These are phyloP conservation scores for Xyrichtys novacula DNA, from an alignment of 2,797 vertebrate genomes.

Conservation along the genomic window DNA sequence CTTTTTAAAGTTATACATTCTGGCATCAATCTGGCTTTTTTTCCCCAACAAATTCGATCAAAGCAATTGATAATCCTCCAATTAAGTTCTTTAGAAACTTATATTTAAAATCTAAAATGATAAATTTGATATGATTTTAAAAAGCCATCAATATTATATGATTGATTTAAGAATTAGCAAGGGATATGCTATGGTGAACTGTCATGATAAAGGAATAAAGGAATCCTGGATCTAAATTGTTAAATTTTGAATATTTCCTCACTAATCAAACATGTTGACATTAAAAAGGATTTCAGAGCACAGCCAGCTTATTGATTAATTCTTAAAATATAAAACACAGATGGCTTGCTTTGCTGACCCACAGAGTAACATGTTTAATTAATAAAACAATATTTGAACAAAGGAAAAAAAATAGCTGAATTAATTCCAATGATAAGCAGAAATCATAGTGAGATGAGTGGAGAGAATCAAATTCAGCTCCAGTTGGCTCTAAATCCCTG, in stretches of 20 bases:
- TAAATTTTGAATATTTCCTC: not conserved
- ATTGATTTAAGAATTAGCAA: not conserved
- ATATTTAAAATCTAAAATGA: too few species aligned
- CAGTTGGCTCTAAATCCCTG: not conserved
- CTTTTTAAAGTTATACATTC: too few species aligned
- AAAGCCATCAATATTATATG: too few species aligned
- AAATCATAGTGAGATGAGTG: not conserved
- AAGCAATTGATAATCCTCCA: too few species aligned
- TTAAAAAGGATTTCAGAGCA: not conserved
- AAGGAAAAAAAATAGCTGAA: not conserved
- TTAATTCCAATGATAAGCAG: not conserved
- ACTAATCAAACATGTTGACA: not conserved
- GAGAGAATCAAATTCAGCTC: not conserved
- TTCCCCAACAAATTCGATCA: too few species aligned
- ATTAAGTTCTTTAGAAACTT: too few species aligned
- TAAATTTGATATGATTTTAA: too few species aligned
- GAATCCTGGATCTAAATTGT: not conserved
- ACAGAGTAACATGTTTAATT: conserved; percentile 7
- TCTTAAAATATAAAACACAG: not conserved
- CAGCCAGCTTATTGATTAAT: not conserved
- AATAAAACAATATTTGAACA: not conserved
- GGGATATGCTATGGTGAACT: not conserved
- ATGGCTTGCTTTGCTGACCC: not conserved
- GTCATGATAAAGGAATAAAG: not conserved
- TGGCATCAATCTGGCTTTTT: too few species aligned